Base-by-base conservation (phyloP, 2,888 invertebrate species). In the Thera britannica region DNA sequence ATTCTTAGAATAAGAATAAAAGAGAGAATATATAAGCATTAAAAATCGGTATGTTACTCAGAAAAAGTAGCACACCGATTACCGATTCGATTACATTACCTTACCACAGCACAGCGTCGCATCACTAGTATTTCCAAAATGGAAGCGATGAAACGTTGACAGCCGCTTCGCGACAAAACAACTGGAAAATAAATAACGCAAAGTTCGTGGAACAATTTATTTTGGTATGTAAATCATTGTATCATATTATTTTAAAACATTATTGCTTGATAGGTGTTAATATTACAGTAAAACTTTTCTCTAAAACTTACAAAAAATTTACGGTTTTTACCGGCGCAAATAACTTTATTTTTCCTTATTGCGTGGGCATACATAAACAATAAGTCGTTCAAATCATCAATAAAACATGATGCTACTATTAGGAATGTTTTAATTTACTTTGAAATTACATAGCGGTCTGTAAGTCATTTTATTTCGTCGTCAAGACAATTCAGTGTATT, bases 71-170 rank as follows among this genome's bases (percentile, higher is more conserved):
- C 23, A 23, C 0, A 23, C 23, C 51, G 0, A 2, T 23, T 7
- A 51, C 51, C 51, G 51, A 51, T 51, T 51, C 51, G 23, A 12
- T 6, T n/a, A 3, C 7, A 49, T 49, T 12, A 49, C 49, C 12
- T 34, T 34, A 8, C 51, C 2, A 34, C 23, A 63, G 6, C 41
- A 12, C 48, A 62, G 11, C 23, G 52, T 9, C 41, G 35, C 72
- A 80, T 72, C 90, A 88, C 90, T 91, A 87, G 75, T 76, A 77
- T 86, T 84, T 82, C 85, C 90, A 93, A 90, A 87, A 92, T 92
- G 92, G 92, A 87, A 89, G 89, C 86, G 85, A 23, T 23, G 23
- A 87, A 88, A 87, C 88, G 89, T 89, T 92, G 93, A 90, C 91
- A 92, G 89, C 86, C 83, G 86, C 86, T 83, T 82, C 83, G 81